Evolutionary conservation across 2,888 invertebrate species (phyloP), one percentile per base, ranked within the genome.

Genomic region (Gisinianus flammeolus): DNA sequence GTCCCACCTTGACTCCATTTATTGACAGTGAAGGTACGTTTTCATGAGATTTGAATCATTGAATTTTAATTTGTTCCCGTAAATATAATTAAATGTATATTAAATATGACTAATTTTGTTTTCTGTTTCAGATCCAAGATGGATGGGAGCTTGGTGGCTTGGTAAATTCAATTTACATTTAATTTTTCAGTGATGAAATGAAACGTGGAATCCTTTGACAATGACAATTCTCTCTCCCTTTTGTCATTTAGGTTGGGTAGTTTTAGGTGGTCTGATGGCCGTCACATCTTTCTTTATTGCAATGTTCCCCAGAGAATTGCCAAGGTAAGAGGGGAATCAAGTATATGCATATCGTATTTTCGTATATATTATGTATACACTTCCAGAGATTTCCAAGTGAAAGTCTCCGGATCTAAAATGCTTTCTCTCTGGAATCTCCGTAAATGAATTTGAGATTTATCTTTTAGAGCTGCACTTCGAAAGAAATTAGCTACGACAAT

Each of bases 71-170:
- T 44, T 44, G 44, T 44, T 35, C n/a, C n/a, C n/a, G n/a, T n/a
- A n/a, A n/a, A 10, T 44, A 12, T 8, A 19, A 54, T 54, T 54
- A 8, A 54, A 54, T 62, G 62, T 6, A 62, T 2, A 62, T 24
- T 4, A 24, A 24, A 62, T 5, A 62, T 30, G 6, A 58, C 5
- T n/a, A 66, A 19, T 67, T 31, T 33, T 66, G 5, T 52, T 70
- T 52, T 70, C 44, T 26, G 79, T 85, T 3, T 81, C 84, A 10
- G 88, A 88, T 81, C 91, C 92, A 1, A 87, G 92, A 82, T 93
- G 92, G 92, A 86, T 91, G 58, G 93, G 93, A 26, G 92, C 93
- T 12, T 93, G 92, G 92, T 93, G 93, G 93, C 87, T 92, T n/a
- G 92, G 91, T 86, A 81, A 81, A 82, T 30, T 67, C n/a, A 26